A percentile compares a stretch with the other conserved stretches of the same genome.
Evolutionary conservation across 2,113 vertebrate species (phyloP).

Genomic region (Junco hyemalis): DNA sequence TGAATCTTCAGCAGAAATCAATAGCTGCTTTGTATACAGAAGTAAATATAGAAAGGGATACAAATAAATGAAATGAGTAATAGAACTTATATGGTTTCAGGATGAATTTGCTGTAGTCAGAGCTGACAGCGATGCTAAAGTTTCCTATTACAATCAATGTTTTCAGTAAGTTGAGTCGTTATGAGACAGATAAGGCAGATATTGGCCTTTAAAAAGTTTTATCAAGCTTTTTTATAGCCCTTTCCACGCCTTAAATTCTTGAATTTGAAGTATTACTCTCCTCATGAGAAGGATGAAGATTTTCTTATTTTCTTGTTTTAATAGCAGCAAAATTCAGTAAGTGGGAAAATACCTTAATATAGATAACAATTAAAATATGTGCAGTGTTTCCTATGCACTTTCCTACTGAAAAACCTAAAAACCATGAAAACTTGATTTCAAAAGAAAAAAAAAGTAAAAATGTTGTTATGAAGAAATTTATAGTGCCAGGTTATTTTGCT

Average conservation of each 20-base stretch:
- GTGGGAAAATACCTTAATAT: background rate
- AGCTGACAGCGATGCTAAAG: background rate
- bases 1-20: slow-evolving; percentile 32
- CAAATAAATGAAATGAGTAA: background rate
- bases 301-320: background rate
- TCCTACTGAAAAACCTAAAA: background rate
- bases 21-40: background rate
- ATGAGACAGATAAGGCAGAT: background rate
- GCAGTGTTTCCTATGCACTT: background rate
- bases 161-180: background rate
- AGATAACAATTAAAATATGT: background rate
- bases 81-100: background rate
- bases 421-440: background rate
- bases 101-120: background rate
- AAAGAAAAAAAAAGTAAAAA: background rate
- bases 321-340: background rate
- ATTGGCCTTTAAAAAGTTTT: background rate
- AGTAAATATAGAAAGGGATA: background rate
- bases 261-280: background rate
- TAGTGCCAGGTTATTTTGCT: background rate
- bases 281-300: background rate
- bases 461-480: background rate
- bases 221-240: background rate
- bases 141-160: background rate
- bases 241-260: background rate